These are phyloP conservation scores for Mayetiola destructor DNA, from an alignment of 2,888 invertebrate species.

Conservation along the genomic window DNA sequence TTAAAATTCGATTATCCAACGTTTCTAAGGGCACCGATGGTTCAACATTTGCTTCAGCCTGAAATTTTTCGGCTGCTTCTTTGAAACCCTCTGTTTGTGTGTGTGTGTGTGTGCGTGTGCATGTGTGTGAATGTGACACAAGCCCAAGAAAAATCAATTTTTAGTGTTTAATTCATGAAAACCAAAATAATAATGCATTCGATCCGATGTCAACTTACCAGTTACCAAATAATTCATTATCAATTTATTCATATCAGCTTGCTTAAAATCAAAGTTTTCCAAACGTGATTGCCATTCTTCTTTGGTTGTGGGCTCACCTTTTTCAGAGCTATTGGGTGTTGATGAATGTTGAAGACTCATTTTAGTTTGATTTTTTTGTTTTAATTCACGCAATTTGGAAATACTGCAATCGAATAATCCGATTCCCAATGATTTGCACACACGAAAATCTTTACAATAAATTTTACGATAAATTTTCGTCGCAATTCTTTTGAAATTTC, in stretches of 20 bases:
- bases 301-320: conserved; percentile 30
- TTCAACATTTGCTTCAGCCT: conserved; percentile 79
- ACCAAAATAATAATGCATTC: not conserved
- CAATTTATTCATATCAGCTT: conserved; percentile 88
- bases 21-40: conserved; percentile 67
- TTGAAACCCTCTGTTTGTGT: conserved; percentile 86
- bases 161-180: not conserved
- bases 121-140: too few species aligned
- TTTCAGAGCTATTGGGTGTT: conserved; percentile 22
- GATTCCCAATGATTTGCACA: not conserved
- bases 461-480: not conserved
- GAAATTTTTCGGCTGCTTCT: conserved; percentile 94
- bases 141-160: not conserved
- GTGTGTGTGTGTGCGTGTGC: too few species aligned
- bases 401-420: too few species aligned
- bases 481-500: not conserved
- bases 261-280: conserved; percentile 55
- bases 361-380: not conserved
- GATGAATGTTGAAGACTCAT: conserved; percentile 10
- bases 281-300: conserved; percentile 34
- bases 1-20: conserved; percentile 79
- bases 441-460: not conserved
- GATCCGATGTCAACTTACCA: conserved; percentile 41
- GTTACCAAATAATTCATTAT: conserved; percentile 98
- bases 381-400: too few species aligned